Conservation (phyloP, 2,797 vertebrate genomes). For the Aratinga solstitialis region DNA sequence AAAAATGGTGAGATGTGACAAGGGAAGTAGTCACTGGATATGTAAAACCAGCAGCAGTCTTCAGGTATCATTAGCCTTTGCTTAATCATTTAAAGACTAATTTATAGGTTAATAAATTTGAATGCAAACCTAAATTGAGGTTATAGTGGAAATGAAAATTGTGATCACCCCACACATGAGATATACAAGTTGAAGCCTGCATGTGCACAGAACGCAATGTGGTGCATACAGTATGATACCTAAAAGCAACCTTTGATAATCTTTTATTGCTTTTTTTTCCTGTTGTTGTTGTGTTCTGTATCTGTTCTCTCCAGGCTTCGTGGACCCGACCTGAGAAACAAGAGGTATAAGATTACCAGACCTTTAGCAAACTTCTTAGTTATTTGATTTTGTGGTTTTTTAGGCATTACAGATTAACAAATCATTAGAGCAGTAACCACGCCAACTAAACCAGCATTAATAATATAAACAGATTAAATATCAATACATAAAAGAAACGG, state of each 20-base stretch:
- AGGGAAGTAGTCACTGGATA: not conserved
- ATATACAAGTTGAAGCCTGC: slow-evolving; percentile 44
- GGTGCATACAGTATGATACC: slow-evolving; percentile 38
- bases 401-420: slow-evolving; percentile 73
- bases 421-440: slow-evolving; percentile 65
- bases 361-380: slow-evolving; percentile 80
- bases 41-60: not conserved
- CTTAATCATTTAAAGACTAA: not conserved
- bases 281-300: slow-evolving; percentile 83
- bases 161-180: not conserved
- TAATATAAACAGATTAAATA: slow-evolving; percentile 11
- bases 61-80: not conserved
- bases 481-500: not conserved
- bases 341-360: slow-evolving; percentile 94
- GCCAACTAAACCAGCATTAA: slow-evolving; percentile 67
- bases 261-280: slow-evolving; percentile 80
- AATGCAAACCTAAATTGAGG: not conserved
- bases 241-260: slow-evolving; percentile 81
- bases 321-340: slow-evolving; percentile 99
- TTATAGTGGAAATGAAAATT: slow-evolving; percentile 11
- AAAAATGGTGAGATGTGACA: not conserved
- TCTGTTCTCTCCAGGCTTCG: slow-evolving; percentile 98
- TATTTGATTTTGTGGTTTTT: slow-evolving; percentile 29
- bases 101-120: not conserved
- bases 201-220: slow-evolving; percentile 77